A percentile compares a stretch with the other conserved stretches of the same genome.
Evolutionary conservation across 2,113 vertebrate genomes (phyloP).

Genomic region (Podarcis raffonei): DNA sequence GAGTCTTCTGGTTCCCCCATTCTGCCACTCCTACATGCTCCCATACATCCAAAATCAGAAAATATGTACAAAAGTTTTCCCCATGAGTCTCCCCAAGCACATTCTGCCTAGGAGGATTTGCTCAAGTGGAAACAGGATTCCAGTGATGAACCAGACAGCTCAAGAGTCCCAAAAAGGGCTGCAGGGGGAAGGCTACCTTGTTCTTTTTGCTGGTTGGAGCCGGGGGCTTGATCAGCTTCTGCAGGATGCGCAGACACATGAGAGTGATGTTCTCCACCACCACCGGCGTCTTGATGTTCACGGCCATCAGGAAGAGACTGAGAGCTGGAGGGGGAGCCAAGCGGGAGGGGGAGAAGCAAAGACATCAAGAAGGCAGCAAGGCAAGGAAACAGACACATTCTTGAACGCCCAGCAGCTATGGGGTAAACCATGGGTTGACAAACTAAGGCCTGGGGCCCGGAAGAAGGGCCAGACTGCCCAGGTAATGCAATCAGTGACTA

Average conservation of each 20-base stretch:
- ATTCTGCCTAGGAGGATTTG: not conserved
- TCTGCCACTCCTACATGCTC: too few species aligned
- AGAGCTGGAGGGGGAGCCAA: constrained; percentile 78
- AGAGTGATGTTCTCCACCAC: constrained; percentile 99
- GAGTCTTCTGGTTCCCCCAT: too few species aligned
- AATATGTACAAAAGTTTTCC: not conserved
- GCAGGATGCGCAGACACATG: constrained; percentile 97
- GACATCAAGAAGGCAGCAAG: not conserved
- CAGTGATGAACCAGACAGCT: not conserved
- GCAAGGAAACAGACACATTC: not conserved
- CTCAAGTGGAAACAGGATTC: too few species aligned
- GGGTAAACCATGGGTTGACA: too few species aligned
- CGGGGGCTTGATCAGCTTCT: constrained; percentile 96
- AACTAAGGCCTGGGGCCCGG: too few species aligned
- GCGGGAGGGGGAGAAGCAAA: rapidly evolving
- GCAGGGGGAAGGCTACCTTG: constrained; percentile 80
- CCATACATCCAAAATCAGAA: not conserved
- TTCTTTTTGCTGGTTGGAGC: constrained; percentile 99
- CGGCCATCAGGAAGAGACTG: constrained; percentile 96
- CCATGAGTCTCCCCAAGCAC: not conserved
- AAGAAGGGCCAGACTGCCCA: too few species aligned
- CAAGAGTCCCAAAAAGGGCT: not conserved
- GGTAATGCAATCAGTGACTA: too few species aligned
- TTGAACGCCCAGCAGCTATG: too few species aligned
- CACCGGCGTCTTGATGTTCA: constrained; percentile 97